Conservation (phyloP, 2,888 invertebrate species). For the Labia minor region DNA sequence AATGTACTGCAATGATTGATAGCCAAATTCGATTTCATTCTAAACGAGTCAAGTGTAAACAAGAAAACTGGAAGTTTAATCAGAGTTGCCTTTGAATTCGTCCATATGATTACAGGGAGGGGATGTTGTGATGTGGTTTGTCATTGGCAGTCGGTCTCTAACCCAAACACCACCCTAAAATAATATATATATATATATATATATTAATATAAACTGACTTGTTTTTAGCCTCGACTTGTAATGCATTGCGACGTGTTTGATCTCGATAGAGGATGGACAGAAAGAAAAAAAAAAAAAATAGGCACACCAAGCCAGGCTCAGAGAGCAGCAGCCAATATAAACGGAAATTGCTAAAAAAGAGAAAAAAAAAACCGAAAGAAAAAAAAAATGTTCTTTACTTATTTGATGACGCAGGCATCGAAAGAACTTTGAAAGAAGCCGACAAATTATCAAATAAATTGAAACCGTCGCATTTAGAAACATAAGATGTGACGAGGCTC, state of each 20-base stretch:
- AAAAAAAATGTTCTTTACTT: not conserved
- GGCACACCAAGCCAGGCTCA: too few species aligned
- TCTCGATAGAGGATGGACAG: not conserved
- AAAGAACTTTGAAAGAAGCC: conserved; percentile 1
- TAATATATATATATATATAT: too few species aligned
- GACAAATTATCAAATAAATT: conserved; percentile 13
- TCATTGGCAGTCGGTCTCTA: not conserved
- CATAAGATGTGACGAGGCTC: not conserved
- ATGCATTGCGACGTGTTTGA: conserved; percentile 13
- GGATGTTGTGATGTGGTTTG: conserved; percentile 6
- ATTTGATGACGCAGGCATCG: not conserved
- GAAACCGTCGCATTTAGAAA: conserved; percentile 4
- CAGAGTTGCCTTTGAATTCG: conserved; percentile 8
- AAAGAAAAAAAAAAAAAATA: not conserved
- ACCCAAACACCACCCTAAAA: not conserved
- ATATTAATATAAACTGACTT: not conserved
- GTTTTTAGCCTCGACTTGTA: conserved; percentile 4
- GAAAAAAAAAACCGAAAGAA: too few species aligned
- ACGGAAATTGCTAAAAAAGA: conserved; percentile 1
- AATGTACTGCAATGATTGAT: not conserved
- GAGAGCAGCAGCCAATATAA: not conserved
- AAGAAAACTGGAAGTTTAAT: conserved; percentile 8
- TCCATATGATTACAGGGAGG: not conserved
- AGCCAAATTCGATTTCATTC: conserved; percentile 5
- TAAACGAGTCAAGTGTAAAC: conserved; percentile 13